Evolutionary conservation across 2,797 vertebrate genomes (phyloP), one percentile per base, ranked within the genome.

Genomic region (Mico argentatus): DNA sequence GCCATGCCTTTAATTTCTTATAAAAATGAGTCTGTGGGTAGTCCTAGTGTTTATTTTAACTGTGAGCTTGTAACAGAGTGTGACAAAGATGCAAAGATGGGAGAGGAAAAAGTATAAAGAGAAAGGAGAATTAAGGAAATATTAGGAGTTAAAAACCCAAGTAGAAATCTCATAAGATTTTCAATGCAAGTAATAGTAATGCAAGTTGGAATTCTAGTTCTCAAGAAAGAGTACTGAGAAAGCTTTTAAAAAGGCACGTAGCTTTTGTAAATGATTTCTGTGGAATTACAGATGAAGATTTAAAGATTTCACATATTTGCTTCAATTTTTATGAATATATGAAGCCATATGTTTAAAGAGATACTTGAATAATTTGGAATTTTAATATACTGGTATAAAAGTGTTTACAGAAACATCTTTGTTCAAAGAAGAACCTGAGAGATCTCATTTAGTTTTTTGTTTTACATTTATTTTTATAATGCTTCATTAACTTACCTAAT

Each of bases 301-400:
- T 82, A 73, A 76, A 20, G 73, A 89, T 80, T 96, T 83, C 83
- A 97, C 61, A 33, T 73, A 57, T 95, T 94, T 95, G 70, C 89
- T 81, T 98, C 96, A 91, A 59, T 50, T 70, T 44, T 96, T 97
- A 88, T 89, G 96, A 88, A 87, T 6, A 86, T 55, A 82, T 97
- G 96, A 90, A 97, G 80, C 52, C 41, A 89, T 85, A 96, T 79
- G 87, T 97, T 91, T 96, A 95, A 97, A 76, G 87, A 97, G 80
- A 97, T 97, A 97, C 97, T 98, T 98, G 97, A 98, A 97, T 97
- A 95, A 95, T 97, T 97, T 95, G 96, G 91, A 97, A 93, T 88
- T 97, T 97, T 96, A 96, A 85, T 59, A 97, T 97, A 95, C n/a
- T 85, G 77, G 26, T 96, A 94, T 88, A 39, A 88, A 97, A 97